Base-by-base conservation (phyloP, 1,140 invertebrate genomes). In the Batillaria attramentaria region DNA sequence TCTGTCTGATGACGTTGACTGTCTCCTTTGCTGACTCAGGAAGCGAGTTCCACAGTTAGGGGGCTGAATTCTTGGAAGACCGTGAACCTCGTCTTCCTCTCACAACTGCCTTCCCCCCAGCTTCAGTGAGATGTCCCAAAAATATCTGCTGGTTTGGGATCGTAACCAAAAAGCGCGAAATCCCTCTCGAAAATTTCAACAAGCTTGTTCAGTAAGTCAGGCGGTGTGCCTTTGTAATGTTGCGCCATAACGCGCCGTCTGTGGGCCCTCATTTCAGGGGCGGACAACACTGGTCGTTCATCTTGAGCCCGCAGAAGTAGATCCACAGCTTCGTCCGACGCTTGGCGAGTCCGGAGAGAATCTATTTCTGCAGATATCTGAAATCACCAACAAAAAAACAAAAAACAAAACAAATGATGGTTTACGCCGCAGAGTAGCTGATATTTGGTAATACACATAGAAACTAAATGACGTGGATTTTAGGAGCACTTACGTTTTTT, bases 111-210 rank as follows among this genome's bases (percentile, higher is more conserved):
- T n/a, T n/a, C n/a, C n/a, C n/a, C n/a, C n/a, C n/a, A n/a, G n/a
- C n/a, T n/a, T n/a, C n/a, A n/a, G n/a, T n/a, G n/a, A n/a, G n/a
- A 62, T n/a, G 10, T n/a, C 28, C 37, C 66, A 41, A 69, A 69
- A 28, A 69, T 41, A 33, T 69, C 66, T 13, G 4, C 16, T 16
- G 66, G 66, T 24, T 6, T 69, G 16, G 66, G 28, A 35, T 69
- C 20, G 37, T 69, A 69, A n/a, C 37, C 66, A n/a, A 69, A 69
- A 39, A 69, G 66, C 2, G 35, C 66, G n/a, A 69, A 69, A 39
- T 69, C 66, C 10, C 16, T 24, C 20, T 0, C 3, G 66, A 35
- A 69, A 13, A 41, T 3, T 2, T 41, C 37, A 35, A 69, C 66
- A n/a, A 69, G 42, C 5, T 20, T 20, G 8, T 39, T 24, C 35